Percentiles rank a stretch among this genome's conserved stretches.
Evolutionary conservation across 1,140 invertebrate genomes (phyloP).

Genomic region (Carcinoscorpius rotundicauda): DNA sequence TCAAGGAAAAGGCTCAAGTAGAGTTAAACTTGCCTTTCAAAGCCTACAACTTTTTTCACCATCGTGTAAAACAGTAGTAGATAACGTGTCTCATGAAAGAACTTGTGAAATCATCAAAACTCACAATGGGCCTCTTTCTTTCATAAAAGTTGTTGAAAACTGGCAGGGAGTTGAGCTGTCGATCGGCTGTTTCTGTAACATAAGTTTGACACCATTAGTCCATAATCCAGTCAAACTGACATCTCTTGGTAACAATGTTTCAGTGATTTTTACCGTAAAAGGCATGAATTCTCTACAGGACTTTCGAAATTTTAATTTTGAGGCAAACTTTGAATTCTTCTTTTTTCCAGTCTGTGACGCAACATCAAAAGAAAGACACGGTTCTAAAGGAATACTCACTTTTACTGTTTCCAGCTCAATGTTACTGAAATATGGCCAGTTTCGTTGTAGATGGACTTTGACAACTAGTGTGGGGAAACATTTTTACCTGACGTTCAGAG

Average conservation of each 20-base stretch:
- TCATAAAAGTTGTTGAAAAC: slow-evolving; percentile 16
- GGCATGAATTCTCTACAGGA: slow-evolving; percentile 72
- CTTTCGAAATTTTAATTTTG: slow-evolving; percentile 65
- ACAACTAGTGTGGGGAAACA: slow-evolving; percentile 15
- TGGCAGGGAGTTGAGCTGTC: slow-evolving; percentile 33
- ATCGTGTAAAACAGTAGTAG: slow-evolving; percentile 15
- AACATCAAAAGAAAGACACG: slow-evolving; percentile 1
- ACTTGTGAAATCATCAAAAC: slow-evolving; percentile 10
- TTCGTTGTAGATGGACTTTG: slow-evolving; percentile 18
- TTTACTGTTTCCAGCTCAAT: slow-evolving; percentile 10
- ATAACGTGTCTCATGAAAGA: slow-evolving; percentile 10
- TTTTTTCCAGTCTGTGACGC: slow-evolving; percentile 47
- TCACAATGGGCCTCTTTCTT: slow-evolving; percentile 13
- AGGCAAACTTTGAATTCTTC: slow-evolving; percentile 65
- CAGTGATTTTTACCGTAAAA: slow-evolving; percentile 64
- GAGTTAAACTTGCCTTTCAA: slow-evolving; percentile 11
- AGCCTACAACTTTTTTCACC: slow-evolving; percentile 10
- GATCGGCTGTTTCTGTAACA: slow-evolving; percentile 58
- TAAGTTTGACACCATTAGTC: slow-evolving; percentile 36
- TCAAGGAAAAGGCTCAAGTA: slow-evolving; percentile 8
- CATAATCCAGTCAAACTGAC: slow-evolving; percentile 53
- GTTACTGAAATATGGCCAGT: slow-evolving; percentile 1
- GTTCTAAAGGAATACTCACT: background rate
- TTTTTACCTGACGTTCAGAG: slow-evolving; percentile 17
- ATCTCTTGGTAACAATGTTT: slow-evolving; percentile 56